A percentile compares a stretch with the other conserved stretches of the same genome.
These are phyloP conservation scores for Brachymystax lenok DNA, from an alignment of 2,797 vertebrate genomes.

Conservation along the genomic window DNA sequence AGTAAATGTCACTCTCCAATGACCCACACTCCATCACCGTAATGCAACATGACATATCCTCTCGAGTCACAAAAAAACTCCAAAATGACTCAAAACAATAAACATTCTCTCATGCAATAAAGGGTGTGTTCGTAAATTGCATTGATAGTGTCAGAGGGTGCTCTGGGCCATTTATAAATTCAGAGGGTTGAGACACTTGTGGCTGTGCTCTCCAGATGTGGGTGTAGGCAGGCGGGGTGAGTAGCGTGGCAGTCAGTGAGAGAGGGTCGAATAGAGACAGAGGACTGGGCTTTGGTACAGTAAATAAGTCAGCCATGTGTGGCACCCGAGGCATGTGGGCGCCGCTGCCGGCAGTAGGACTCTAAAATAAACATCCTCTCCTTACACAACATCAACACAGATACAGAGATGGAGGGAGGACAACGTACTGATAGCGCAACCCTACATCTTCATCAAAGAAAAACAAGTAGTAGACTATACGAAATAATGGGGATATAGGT, in stretches of 20 bases:
- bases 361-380: conserved; percentile 56
- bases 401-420: conserved; percentile 18
- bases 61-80: conserved; percentile 12
- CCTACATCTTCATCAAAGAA: background rate
- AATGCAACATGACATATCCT: conserved; percentile 57
- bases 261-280: background rate
- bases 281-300: background rate
- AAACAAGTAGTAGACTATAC: background rate
- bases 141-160: background rate
- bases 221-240: background rate
- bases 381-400: conserved; percentile 42
- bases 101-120: background rate
- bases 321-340: conserved; percentile 34
- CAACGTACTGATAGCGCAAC: background rate
- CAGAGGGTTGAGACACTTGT: background rate
- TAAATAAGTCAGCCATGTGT: conserved; percentile 48
- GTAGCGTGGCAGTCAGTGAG: background rate
- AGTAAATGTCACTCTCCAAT: conserved; percentile 44
- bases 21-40: conserved; percentile 52
- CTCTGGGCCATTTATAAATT: background rate
- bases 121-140: background rate
- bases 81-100: background rate
- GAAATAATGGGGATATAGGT: background rate
- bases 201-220: background rate
- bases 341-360: conserved; percentile 32